A percentile compares a stretch with the other conserved stretches of the same genome.
phyloP scores from a whole-genome alignment of 2,113 vertebrate species.

The Poeciliopsis retropinna region DNA sequence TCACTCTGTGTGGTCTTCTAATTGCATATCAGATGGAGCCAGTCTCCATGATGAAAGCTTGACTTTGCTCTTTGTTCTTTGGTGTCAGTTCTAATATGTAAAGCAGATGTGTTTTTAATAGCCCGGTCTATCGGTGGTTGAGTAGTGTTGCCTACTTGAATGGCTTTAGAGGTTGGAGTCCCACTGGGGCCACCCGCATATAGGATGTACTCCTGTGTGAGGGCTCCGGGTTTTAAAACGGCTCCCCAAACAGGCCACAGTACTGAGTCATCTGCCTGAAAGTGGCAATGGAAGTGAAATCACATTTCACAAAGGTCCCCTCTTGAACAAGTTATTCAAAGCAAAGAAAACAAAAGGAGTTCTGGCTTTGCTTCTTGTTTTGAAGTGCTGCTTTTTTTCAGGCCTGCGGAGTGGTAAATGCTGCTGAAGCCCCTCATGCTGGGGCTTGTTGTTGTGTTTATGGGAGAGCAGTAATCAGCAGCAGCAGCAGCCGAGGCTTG shows the following conservation, averaged over 20 bases:
- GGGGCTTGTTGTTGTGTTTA: constrained; percentile 32
- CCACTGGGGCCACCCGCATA: constrained; percentile 67
- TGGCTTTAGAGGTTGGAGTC: constrained; percentile 50
- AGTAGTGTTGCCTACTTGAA: constrained; percentile 45
- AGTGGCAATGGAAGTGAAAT: background rate
- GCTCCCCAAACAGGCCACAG: background rate
- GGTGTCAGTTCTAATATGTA: constrained; percentile 73
- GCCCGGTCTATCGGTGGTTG: constrained; percentile 57
- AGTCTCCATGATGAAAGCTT: constrained; percentile 75
- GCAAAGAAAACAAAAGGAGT: background rate
- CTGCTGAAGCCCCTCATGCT: constrained; percentile 11
- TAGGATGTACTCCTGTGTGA: constrained; percentile 50
- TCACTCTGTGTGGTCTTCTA: constrained; percentile 74
- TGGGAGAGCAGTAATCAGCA: constrained; percentile 45
- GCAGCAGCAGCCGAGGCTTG: constrained; percentile 47
- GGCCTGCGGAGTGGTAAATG: constrained; percentile 2
- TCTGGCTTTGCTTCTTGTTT: background rate
- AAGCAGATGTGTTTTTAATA: constrained; percentile 79
- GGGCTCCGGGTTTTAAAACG: constrained; percentile 13
- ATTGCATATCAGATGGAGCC: constrained; percentile 71
- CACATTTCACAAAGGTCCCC: constrained; percentile 6
- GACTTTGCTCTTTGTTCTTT: constrained; percentile 65
- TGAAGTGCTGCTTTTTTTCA: background rate
- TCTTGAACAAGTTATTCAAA: background rate
- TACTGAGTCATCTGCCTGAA: background rate